Evolutionary conservation across 2,888 invertebrate species (phyloP), one percentile per base, ranked within the genome.

Genomic region (Galerucella pusilla): DNA sequence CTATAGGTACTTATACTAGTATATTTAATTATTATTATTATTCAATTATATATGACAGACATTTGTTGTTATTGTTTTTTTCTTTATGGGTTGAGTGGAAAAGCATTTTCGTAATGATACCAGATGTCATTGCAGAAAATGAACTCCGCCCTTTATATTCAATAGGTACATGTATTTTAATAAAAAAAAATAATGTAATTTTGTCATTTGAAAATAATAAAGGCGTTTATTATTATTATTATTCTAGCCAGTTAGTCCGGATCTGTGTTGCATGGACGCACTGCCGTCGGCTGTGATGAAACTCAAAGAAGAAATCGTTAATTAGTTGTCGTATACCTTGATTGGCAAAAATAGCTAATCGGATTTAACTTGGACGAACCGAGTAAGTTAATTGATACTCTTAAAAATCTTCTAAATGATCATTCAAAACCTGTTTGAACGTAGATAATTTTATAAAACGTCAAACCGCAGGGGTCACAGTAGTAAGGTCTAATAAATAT

Each of bases 251-350:
- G 16, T 14, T 52, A 52, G 14, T 16, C 42, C 35, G 63, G 35
- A n/a, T n/a, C 35, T 28, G n/a, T 28, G 16, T 16, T 42, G 9
- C 35, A 16, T 57, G 10, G 16, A 16, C 16, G 12, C 52, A 52
- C 52, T 16, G n/a, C 16, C 16, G 57, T 57, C 57, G 57, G 57
- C 16, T 16, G 6, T 7, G 57, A 57, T 7, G 16, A 12, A 10
- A 12, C 16, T 57, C 57, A 57, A 57, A 57, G 57, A 57, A 57
- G 57, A 57, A 57, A 57, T 57, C 57, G 57, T 9, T 57, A 57
- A 57, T 57, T 57, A 57, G 57, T 57, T 57, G 16, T 14, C 52
- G 52, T 57, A 57, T 16, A 57, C 20, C n/a, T 57, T 57, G 57
- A 57, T 57, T 57, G 57, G 57, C 57, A 20, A 57, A 57, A 57